Conservation (phyloP, 1,140 invertebrate species). For the Megalonaias nervosa region DNA sequence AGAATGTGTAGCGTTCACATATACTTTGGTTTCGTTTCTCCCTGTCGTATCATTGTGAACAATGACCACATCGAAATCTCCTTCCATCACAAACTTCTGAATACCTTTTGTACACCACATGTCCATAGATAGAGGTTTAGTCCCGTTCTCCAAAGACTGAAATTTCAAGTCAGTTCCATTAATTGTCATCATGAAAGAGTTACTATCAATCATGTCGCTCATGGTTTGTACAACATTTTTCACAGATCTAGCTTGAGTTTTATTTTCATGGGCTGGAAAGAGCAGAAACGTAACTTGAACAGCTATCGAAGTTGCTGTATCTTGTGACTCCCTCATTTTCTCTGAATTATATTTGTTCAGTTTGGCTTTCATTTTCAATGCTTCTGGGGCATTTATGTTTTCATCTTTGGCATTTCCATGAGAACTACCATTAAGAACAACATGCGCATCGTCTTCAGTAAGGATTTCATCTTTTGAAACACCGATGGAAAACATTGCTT, state of each 20-base stretch:
- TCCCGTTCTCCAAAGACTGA: conserved; percentile 35
- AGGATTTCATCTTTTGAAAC: no score
- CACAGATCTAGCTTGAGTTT: conserved; percentile 29
- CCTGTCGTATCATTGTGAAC: conserved; percentile 10
- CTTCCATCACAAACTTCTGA: conserved; percentile 28
- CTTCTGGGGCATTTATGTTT: background rate
- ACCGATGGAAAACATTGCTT: no score
- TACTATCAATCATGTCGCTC: conserved; percentile 37
- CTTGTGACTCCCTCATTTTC: background rate
- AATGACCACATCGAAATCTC: conserved; percentile 40
- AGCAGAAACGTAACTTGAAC: conserved; percentile 43
- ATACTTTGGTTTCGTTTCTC: conserved; percentile 40
- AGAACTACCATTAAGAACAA: no score
- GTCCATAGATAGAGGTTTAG: conserved; percentile 27
- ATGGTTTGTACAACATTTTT: conserved; percentile 40
- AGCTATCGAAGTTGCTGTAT: background rate
- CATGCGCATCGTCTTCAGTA: no score
- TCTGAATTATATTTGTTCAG: background rate
- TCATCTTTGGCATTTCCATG: background rate
- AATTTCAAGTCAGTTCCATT: conserved; percentile 52
- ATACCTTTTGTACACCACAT: conserved; percentile 42
- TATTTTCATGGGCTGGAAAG: conserved; percentile 33
- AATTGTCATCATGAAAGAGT: conserved; percentile 50
- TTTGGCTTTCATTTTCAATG: background rate
- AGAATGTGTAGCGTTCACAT: conserved; percentile 51